Evolutionary conservation across 2,113 vertebrate genomes (phyloP), one percentile per base, ranked within the genome.

Genomic region (Macroglossus sobrinus): DNA sequence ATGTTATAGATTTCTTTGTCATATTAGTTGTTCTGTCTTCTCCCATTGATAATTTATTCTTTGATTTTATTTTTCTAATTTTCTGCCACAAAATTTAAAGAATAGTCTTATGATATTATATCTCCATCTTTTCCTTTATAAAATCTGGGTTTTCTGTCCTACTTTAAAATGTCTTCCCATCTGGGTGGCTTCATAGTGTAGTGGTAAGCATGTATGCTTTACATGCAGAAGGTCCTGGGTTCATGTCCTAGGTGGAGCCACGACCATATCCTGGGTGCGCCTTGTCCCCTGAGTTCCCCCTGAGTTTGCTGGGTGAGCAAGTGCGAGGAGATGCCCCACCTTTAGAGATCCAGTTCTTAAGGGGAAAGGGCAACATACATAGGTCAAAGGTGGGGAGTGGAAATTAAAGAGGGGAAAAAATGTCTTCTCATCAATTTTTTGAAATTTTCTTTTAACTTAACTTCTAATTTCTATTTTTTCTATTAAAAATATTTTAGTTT

Each of bases 31-130:
- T 16, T 85, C 19, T 35, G 9, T 64, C 11, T 84, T 90, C 63
- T 10, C 4, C 21, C 35, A 50, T 26, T 1, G 68, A 45, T 55
- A 47, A 47, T 43, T 94, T 93, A 5, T 43, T 43, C 26, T 94
- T 88, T 88, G 26, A 80, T 63, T 94, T 92, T 53, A 81, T n/a
- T 78, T 92, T 92, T 89, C 7, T 64, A 87, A 59, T 90, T 95
- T 86, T 47, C 28, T 96, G n/a, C 5, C 47, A 64, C 7, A 50
- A 59, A 91, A 90, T 87, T 80, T 18, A n/a, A 68, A 64, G 14
- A 13, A 40, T 21, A 57, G 33, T 59, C 33, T 69, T 85, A 50
- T 89, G n/a, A 64, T 59, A 75, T 38, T 1, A 57, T 30, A 57
- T 74, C 38, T 76, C 4, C 15, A 6, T 61, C 7, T 66, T 19